phyloP scores from a whole-genome alignment of 2,888 invertebrate genomes.

The Stenodema calcarata region DNA sequence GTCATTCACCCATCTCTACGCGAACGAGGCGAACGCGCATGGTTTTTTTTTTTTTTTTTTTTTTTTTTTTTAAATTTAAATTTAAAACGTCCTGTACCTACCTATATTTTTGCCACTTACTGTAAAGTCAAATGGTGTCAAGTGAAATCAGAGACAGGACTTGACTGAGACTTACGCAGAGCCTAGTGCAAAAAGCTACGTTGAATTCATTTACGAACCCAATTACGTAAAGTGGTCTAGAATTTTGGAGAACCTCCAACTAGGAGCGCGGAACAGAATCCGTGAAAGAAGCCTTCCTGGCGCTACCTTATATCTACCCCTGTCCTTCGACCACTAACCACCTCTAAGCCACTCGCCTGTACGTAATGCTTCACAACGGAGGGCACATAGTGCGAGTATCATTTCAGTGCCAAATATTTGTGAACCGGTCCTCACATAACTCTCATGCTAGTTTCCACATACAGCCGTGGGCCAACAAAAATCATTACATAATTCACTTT shows the following conservation, averaged over 20 bases:
- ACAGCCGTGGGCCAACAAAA: no score
- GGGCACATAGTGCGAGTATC: not conserved
- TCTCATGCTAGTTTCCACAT: not conserved
- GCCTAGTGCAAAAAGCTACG: not conserved
- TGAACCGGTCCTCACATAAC: not conserved
- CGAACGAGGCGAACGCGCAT: no score
- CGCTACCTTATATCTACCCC: not conserved
- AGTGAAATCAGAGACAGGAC: no score
- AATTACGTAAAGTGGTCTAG: not conserved
- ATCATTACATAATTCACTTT: no score
- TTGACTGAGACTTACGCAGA: no score
- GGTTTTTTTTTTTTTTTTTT: no score
- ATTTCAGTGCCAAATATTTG: not conserved
- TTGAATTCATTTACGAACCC: not conserved
- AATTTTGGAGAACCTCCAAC: not conserved
- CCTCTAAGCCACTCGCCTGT: not conserved
- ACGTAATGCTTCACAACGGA: not conserved
- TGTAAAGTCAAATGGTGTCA: no score
- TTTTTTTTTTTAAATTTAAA: no score
- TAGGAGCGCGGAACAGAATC: not conserved
- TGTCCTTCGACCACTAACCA: not conserved
- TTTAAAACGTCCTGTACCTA: no score
- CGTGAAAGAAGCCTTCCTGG: not conserved
- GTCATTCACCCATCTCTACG: no score
- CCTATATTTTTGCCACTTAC: no score